Evolutionary conservation across 1,140 invertebrate genomes (phyloP).

Genomic region (Leptopilina clavipes): DNA sequence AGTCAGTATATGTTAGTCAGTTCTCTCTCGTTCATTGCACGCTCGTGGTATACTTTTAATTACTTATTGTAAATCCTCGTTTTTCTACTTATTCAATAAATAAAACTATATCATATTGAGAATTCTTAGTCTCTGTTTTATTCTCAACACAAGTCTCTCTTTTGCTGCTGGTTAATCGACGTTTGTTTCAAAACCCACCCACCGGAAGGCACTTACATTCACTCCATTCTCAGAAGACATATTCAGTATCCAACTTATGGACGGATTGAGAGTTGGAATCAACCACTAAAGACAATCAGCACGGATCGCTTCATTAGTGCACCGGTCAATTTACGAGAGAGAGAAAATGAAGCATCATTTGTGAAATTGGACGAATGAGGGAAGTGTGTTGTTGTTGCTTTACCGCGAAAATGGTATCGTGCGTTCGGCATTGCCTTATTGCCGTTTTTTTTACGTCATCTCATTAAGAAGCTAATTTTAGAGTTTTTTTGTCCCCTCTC

Average conservation of each 20-base stretch:
- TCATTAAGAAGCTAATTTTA: slow-evolving; percentile 39
- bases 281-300: slow-evolving; percentile 48
- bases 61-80: no score
- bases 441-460: slow-evolving; percentile 39
- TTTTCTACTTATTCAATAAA: no score
- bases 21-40: no score
- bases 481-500: not conserved
- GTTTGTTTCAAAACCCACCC: slow-evolving; percentile 50
- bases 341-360: slow-evolving; percentile 49
- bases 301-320: slow-evolving; percentile 53
- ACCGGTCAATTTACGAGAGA: slow-evolving; percentile 45
- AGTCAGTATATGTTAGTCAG: no score
- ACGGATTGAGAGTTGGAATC: slow-evolving; percentile 11
- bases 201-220: slow-evolving; percentile 52
- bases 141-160: no score
- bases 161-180: slow-evolving; percentile 66
- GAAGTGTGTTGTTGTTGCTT: not conserved
- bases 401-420: slow-evolving; percentile 36
- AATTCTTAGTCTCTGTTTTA: no score
- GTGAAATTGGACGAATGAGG: slow-evolving; percentile 42
- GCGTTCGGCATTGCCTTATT: not conserved
- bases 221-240: slow-evolving; percentile 21
- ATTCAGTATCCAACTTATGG: not conserved
- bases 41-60: no score
- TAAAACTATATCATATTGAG: no score